Conservation (phyloP, 2,113 vertebrate species). For the Caracal caracal region DNA sequence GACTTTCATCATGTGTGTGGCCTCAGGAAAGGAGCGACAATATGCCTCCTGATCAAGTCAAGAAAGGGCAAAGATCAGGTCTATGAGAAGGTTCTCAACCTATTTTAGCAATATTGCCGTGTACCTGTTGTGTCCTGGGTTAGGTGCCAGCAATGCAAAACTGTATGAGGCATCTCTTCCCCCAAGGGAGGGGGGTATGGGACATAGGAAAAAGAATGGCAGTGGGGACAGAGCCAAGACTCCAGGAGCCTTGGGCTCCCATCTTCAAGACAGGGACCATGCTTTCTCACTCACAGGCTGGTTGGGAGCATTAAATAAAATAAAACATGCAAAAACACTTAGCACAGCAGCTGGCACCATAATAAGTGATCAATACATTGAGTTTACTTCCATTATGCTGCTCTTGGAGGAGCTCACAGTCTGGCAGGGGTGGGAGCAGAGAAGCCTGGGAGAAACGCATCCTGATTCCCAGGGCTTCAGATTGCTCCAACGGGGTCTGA, state of each 20-base stretch:
- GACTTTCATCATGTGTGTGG: not conserved
- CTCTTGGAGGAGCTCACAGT: not conserved
- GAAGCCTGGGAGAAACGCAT: not conserved
- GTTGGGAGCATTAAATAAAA: slow-evolving; percentile 26
- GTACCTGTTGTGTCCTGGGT: not conserved
- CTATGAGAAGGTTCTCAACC: not conserved
- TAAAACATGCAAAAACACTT: not conserved
- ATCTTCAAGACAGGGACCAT: not conserved
- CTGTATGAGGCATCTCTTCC: not conserved
- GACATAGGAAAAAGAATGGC: not conserved
- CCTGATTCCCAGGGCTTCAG: not conserved
- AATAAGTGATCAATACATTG: not conserved
- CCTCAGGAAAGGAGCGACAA: not conserved
- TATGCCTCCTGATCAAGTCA: not conserved
- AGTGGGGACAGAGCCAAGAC: not conserved
- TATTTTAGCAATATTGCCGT: not conserved
- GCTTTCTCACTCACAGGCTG: not conserved
- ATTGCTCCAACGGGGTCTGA: not conserved
- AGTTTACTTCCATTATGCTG: not conserved
- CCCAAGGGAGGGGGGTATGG: not conserved
- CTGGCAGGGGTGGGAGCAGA: not conserved
- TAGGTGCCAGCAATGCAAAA: not conserved
- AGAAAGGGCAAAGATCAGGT: not conserved
- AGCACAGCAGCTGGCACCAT: not conserved
- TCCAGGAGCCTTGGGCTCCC: not conserved